Evolutionary conservation across 1,140 invertebrate species (phyloP).

Genomic region (Mercenaria mercenaria): DNA sequence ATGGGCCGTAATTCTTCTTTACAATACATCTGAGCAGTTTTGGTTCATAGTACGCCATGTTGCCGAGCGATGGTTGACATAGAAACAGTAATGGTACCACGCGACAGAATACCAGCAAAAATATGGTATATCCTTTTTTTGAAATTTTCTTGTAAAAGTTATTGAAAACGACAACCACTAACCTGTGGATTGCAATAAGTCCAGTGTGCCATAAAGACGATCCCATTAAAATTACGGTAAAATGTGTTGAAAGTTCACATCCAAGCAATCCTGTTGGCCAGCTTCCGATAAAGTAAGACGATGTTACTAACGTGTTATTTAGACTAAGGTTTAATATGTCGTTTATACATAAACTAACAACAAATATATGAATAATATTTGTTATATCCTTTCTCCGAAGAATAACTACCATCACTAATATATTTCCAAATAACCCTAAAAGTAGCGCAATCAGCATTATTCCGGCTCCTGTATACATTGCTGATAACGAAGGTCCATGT

Average conservation of each 20-base stretch:
- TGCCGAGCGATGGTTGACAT: conserved; percentile 81
- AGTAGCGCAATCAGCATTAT: conserved; percentile 80
- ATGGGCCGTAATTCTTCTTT: conserved; percentile 80
- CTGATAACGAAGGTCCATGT: conserved; percentile 72
- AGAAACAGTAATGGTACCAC: conserved; percentile 83
- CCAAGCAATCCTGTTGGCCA: conserved; percentile 81
- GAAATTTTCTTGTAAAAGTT: conserved; percentile 84
- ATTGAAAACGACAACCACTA: conserved; percentile 85
- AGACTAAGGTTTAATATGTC: conserved; percentile 85
- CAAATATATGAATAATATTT: conserved; percentile 84
- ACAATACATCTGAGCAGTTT: conserved; percentile 84
- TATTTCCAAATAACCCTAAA: conserved; percentile 81
- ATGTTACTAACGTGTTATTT: conserved; percentile 84
- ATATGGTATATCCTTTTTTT: conserved; percentile 83
- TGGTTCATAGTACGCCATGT: conserved; percentile 84
- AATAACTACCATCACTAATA: conserved; percentile 78
- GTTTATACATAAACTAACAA: conserved; percentile 85
- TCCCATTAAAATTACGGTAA: conserved; percentile 83
- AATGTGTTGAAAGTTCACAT: conserved; percentile 83
- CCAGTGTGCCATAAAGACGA: conserved; percentile 85
- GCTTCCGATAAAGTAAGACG: conserved; percentile 82
- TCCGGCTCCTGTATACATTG: conserved; percentile 78
- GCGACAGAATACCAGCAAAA: conserved; percentile 82
- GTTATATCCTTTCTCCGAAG: conserved; percentile 79
- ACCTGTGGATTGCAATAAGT: conserved; percentile 85